Evolutionary conservation across 2,797 vertebrate species (phyloP), one percentile per base, ranked within the genome.

Genomic region (Myripristis jacobus): DNA sequence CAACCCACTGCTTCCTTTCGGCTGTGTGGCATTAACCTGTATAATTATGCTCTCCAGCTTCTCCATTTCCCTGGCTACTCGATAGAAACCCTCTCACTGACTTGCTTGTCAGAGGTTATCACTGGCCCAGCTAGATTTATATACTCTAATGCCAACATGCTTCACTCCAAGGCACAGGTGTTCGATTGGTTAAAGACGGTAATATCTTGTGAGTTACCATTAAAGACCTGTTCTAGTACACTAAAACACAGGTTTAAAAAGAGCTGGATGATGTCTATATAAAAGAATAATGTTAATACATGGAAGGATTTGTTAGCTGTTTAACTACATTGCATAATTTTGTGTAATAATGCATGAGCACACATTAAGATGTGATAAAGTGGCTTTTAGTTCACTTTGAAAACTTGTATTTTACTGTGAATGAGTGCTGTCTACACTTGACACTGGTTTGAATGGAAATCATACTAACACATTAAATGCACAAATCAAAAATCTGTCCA

Each of bases 21-120:
- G 75, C 60, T 68, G 6, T 80, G 78, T 86, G 83, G 78, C 77
- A 88, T 92, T 93, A 93, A 93, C 90, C 88, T 86, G 80, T 87
- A 84, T 93, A 91, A 93, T 93, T 90, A 90, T 84, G 77, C 79
- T 87, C 84, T 72, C 54, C 55, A 66, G 64, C 81, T 75, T 80
- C 68, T 13, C 58, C 21, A 34, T 67, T 66, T 89, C 80, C 62
- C 56, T n/a, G 21, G 57, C 73, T 77, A 34, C 62, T 74, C 66
- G 67, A 65, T 54, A 70, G 63, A 72, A 70, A 9, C 38, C 50
- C 71, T 78, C 38, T 64, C 59, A 43, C 44, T 61, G 52, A 83
- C 76, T 70, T 21, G 38, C 47, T 66, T 80, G 76, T 83, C 86
- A 86, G 31, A 55, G 46, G 1, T 82, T 80, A 75, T 63, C 65